Evolutionary conservation across 2,888 invertebrate species (phyloP).

Genomic region (Sphaeridia pumilis): DNA sequence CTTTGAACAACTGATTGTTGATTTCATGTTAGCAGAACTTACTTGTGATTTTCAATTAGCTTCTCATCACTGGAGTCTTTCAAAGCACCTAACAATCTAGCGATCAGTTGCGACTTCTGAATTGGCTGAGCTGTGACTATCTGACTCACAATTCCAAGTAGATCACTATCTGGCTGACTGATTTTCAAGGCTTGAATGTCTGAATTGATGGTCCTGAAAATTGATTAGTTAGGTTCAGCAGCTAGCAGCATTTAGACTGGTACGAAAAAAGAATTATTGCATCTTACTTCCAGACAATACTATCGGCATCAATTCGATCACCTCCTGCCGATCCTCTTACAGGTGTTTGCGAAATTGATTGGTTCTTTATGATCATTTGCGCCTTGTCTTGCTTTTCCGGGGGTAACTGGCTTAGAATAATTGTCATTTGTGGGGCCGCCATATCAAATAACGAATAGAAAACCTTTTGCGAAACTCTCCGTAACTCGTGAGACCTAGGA

Average conservation of each 20-base stretch:
- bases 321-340: constrained; percentile 11
- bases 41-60: constrained; percentile 34
- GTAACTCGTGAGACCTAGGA: constrained; percentile 32
- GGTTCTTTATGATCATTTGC: constrained; percentile 29
- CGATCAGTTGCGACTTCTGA: constrained; percentile 22
- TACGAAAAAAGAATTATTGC: background rate
- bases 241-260: background rate
- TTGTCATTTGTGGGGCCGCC: constrained; percentile 36
- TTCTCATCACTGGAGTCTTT: constrained; percentile 30
- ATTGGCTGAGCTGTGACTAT: constrained; percentile 21
- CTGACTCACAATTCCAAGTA: constrained; percentile 28
- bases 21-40: constrained; percentile 1
- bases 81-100: constrained; percentile 24
- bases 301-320: constrained; percentile 12
- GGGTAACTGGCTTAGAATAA: constrained; percentile 30
- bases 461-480: constrained; percentile 34
- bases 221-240: background rate
- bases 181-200: constrained; percentile 30
- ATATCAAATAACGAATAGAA: constrained; percentile 34
- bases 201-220: constrained; percentile 30
- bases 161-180: constrained; percentile 18
- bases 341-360: constrained; percentile 15
- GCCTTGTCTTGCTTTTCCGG: constrained; percentile 35
- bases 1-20: too few species aligned
- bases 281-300: constrained; percentile 31